phyloP scores from a whole-genome alignment of 2,888 invertebrate species.

The Mellilla xanthometata region DNA sequence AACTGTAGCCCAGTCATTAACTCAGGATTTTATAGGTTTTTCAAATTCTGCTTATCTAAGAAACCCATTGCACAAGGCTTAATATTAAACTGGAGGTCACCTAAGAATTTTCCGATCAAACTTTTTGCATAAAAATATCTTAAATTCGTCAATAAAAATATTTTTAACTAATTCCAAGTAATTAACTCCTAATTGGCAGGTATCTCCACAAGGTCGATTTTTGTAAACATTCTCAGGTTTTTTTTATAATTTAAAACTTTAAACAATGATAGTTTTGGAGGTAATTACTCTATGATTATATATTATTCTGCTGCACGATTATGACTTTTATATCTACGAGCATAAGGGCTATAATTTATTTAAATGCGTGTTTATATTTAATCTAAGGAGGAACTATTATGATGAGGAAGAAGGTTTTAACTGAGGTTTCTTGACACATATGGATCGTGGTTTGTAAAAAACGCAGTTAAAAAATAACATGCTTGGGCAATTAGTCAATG shows the following conservation, averaged over 20 bases:
- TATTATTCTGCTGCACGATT: slow-evolving; percentile 7
- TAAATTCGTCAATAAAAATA: not conserved
- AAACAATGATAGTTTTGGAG: slow-evolving; percentile 10
- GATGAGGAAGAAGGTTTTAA: slow-evolving; percentile 5
- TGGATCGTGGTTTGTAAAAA: slow-evolving; percentile 9
- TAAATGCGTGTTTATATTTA: slow-evolving; percentile 3
- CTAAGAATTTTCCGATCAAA: not conserved
- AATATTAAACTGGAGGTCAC: too few species aligned
- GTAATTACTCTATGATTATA: slow-evolving; percentile 7
- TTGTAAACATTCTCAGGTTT: not conserved
- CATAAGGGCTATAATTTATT: not conserved
- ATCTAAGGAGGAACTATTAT: slow-evolving; percentile 2
- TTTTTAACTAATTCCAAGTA: not conserved
- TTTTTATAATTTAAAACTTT: slow-evolving; percentile 8
- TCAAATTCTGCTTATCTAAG: too few species aligned
- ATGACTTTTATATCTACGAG: not conserved
- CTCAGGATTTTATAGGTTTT: too few species aligned
- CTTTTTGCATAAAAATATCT: slow-evolving; percentile 1
- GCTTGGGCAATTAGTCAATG: slow-evolving; percentile 10
- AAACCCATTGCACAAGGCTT: too few species aligned
- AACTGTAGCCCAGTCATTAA: too few species aligned
- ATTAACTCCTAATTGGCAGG: slow-evolving; percentile 1
- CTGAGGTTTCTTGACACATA: slow-evolving; percentile 12
- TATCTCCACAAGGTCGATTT: slow-evolving; percentile 8
- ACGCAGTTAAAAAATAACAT: slow-evolving; percentile 2